Base-by-base conservation (phyloP, 2,797 vertebrate species). In the Molossus molossus region DNA sequence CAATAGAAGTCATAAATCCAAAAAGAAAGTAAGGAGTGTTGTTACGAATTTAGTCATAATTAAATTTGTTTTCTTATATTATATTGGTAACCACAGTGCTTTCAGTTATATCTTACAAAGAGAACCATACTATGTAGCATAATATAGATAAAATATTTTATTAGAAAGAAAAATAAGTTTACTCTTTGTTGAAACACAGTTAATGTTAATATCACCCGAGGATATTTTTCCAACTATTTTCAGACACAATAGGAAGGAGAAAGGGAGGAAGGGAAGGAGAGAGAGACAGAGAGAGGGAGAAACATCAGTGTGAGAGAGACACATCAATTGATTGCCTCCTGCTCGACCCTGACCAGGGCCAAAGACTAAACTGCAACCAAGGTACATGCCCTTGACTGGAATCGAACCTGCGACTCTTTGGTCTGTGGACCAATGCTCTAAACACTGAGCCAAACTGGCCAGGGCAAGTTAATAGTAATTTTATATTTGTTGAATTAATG, bases 1-100 rank as follows among this genome's bases (percentile, higher is more conserved):
- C 94, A 89, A 69, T 23, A 57, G 13, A 69, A 67, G 53, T 83
- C 60, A 69, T 40, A 94, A 94, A 84, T 10, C 10, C 79, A 55
- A 53, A 83, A 75, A 79, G 15, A 69, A 90, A 45, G 1, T 62
- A 70, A 18, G 15, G 11, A 79, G 14, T 82, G 5, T 18, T 82
- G 5, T 18, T 65, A 80, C 84, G 1, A 80, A 87, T 48, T 75
- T 72, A 57, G 17, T 60, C 62, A 80, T 58, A 80, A 57, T 80
- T 81, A 65, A 17, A 60, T 77, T 27, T 76, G 5, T 5, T 95
- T 84, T 94, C 13, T 83, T 33, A 60, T 60, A 76, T 48, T 91
- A 9, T 27, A 1, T 55, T 83, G 8, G 6, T 85, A 79, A 37
- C 12, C n/a, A 69, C 2, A 69, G 6, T 53, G 45, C 17, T 73